Conservation (phyloP, 2,888 invertebrate genomes). For the Habroteleia sp. region DNA sequence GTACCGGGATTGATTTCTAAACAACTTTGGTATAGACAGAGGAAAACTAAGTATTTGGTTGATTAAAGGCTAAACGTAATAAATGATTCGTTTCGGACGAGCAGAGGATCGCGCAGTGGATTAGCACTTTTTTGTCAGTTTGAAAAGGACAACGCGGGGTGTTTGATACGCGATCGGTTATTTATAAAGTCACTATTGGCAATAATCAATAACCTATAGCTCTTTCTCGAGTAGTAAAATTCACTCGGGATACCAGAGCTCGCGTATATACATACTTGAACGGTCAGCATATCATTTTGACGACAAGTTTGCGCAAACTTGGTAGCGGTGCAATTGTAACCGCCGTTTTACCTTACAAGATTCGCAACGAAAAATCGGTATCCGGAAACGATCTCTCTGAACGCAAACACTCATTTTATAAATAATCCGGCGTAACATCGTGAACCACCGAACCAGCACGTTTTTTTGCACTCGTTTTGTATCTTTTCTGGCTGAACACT, state of each 20-base stretch:
- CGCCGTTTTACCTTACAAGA: background rate
- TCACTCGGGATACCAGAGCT: conserved; percentile 63
- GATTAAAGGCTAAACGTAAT: too few relatives aligned
- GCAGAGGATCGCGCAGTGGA: background rate
- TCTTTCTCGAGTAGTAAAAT: conserved; percentile 69
- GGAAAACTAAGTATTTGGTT: too few relatives aligned
- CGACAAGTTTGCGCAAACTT: conserved; percentile 18
- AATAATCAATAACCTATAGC: conserved; percentile 79
- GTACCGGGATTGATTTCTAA: too few relatives aligned
- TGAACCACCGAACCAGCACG: too few relatives aligned
- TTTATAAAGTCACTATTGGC: conserved; percentile 79
- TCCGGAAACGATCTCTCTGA: too few relatives aligned
- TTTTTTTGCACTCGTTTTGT: too few relatives aligned
- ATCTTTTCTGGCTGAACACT: too few relatives aligned
- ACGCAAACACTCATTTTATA: too few relatives aligned
- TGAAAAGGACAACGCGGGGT: conserved; percentile 63
- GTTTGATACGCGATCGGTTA: conserved; percentile 76
- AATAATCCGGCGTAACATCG: too few relatives aligned
- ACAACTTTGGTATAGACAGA: too few relatives aligned
- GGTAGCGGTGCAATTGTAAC: background rate
- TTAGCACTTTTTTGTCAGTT: background rate
- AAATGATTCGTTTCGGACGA: too few relatives aligned
- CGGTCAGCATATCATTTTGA: conserved; percentile 11
- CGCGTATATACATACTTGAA: conserved; percentile 40
- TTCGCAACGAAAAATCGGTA: background rate